Conservation (phyloP, 2,797 vertebrate species). For the Dendrocincla tyrannina region DNA sequence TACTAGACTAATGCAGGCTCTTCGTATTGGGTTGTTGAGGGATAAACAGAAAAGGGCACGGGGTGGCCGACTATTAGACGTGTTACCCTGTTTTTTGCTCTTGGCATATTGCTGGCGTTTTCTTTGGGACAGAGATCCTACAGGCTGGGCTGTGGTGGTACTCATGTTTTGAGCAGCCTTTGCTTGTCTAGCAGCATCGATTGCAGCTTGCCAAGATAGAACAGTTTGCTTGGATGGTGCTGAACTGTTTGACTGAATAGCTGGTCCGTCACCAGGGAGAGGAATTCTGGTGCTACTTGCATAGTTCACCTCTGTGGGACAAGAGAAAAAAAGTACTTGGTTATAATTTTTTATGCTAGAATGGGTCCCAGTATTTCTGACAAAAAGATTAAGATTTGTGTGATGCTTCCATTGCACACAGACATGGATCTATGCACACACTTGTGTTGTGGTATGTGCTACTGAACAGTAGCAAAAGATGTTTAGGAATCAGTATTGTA, state of each 20-base stretch:
- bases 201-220: slow-evolving; percentile 93
- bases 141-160: slow-evolving; percentile 85
- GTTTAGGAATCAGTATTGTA: background rate
- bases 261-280: slow-evolving; percentile 92
- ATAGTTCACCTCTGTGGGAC: slow-evolving; percentile 90
- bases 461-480: background rate
- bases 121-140: slow-evolving; percentile 96
- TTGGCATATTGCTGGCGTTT: slow-evolving; percentile 99
- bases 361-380: background rate
- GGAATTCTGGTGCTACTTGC: slow-evolving; percentile 92
- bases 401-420: background rate
- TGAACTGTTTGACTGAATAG: slow-evolving; percentile 86
- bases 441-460: background rate
- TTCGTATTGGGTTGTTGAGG: slow-evolving; percentile 98
- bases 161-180: slow-evolving; percentile 97
- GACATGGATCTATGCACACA: background rate
- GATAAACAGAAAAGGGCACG: slow-evolving; percentile 98
- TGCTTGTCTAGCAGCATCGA: slow-evolving; percentile 94
- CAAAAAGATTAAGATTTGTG: background rate
- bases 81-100: slow-evolving; percentile 98
- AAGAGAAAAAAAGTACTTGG: background rate
- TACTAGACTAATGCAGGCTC: slow-evolving; percentile 99
- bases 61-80: slow-evolving; percentile 91
- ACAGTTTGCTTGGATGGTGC: slow-evolving; percentile 84
- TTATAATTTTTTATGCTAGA: background rate